Evolutionary conservation across 2,797 vertebrate species (phyloP).

Genomic region (Tapirus indicus): DNA sequence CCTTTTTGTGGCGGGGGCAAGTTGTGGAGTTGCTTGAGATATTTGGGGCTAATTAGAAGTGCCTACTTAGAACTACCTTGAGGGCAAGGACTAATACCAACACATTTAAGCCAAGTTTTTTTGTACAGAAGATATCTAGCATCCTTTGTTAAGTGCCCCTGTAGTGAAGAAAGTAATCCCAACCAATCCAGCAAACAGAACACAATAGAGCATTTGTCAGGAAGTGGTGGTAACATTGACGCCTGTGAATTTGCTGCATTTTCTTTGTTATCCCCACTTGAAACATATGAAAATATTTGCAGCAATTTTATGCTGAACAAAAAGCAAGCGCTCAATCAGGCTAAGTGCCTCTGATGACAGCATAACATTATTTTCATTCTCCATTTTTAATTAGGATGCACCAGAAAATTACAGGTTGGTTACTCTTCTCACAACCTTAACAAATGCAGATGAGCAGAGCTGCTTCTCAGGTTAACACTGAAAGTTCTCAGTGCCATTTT

Average conservation of each 20-base stretch:
- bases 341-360: constrained; percentile 68
- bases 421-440: constrained; percentile 71
- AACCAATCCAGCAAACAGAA: constrained; percentile 30
- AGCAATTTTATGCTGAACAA: constrained; percentile 60
- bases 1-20: background rate
- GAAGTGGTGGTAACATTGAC: background rate
- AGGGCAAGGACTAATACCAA: background rate
- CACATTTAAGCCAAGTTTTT: background rate
- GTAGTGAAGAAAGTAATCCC: background rate
- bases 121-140: background rate
- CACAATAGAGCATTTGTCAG: background rate
- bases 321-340: constrained; percentile 73
- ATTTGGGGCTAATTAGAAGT: background rate
- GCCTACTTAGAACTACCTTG: background rate
- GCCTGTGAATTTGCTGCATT: constrained; percentile 34
- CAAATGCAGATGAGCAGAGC: constrained; percentile 53
- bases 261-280: constrained; percentile 59
- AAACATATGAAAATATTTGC: constrained; percentile 70
- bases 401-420: constrained; percentile 74
- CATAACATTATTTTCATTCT: constrained; percentile 72
- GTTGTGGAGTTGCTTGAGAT: background rate
- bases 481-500: constrained; percentile 30
- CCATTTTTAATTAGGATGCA: constrained; percentile 74
- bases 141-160: background rate
- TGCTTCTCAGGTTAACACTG: background rate